Evolutionary conservation across 1,140 invertebrate genomes (phyloP), one percentile per base, ranked within the genome.

Genomic region (Melipona quadrifasciata): DNA sequence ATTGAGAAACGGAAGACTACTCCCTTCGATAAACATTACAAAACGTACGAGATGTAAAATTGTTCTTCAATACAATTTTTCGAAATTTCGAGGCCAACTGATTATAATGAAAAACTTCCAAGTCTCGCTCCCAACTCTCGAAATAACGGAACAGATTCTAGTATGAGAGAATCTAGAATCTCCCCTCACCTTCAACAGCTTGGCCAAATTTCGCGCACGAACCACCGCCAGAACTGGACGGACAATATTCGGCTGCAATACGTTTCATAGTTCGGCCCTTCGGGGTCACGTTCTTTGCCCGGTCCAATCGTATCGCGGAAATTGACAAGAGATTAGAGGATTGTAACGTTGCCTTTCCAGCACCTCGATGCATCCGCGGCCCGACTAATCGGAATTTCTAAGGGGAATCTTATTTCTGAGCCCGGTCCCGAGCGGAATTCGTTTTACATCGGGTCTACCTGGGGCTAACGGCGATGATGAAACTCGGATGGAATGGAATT

Each of bases 401-500:
- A 77, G n/a, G n/a, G 53, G 81, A 55, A 72, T 71, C 82, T 70
- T 78, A 83, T 68, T 83, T 83, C 67, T 70, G 74, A 34, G 8
- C 27, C 16, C 14, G 14, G 21, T 78, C 34, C 39, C 39, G 64
- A 71, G 34, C n/a, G 82, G 82, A 78, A 83, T 83, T 78, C 76
- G 76, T 84, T 84, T 79, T 84, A 84, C 82, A 71, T 79, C 19
- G 65, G 12, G 27, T 76, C 12, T 72, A 61, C 75, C 82, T n/a
- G 55, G 34, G 53, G 21, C 67, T 53, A 61, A 70, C 55, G 74
- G 65, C 74, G 74, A 83, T 83, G 75, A 84, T 84, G 75, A 79
- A 79, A 84, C 75, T 84, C 67, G 39, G 24, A 68, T 53, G 76
- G 47, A 84, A 79, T 79, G 82, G 82, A 84, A 84, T 84, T 79